These are phyloP conservation scores for Brachyptera risi DNA, from an alignment of 2,888 invertebrate genomes.

Conservation along the genomic window DNA sequence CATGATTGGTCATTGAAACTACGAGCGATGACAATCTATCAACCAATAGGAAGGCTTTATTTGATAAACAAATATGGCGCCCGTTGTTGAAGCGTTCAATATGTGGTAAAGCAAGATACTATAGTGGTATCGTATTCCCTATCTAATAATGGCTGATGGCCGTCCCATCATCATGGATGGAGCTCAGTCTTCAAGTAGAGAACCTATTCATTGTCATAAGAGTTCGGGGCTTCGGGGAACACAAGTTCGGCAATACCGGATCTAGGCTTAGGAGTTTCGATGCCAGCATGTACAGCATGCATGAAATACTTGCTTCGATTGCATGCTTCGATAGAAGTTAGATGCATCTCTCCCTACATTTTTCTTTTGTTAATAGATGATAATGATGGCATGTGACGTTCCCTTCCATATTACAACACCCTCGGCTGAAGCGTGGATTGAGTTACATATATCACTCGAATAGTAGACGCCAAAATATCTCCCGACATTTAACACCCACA, in stretches of 20 bases:
- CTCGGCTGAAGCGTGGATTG: background rate
- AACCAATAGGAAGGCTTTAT: constrained; percentile 5
- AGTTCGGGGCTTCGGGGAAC: too few relatives aligned
- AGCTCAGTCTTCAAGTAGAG: too few relatives aligned
- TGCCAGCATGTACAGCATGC: too few relatives aligned
- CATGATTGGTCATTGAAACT: background rate
- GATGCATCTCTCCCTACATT: too few relatives aligned
- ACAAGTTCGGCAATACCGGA: too few relatives aligned
- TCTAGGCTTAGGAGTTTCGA: too few relatives aligned
- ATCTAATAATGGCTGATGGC: background rate
- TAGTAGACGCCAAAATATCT: background rate
- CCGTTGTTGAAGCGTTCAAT: background rate
- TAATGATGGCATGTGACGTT: constrained; percentile 4
- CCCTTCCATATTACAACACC: too few relatives aligned
- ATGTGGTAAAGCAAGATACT: constrained; percentile 1
- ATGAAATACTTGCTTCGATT: too few relatives aligned
- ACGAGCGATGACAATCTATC: background rate
- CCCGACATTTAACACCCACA: constrained; percentile 5
- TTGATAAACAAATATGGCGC: constrained; percentile 12
- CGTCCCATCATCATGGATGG: too few relatives aligned
- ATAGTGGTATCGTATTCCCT: background rate
- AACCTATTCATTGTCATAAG: too few relatives aligned
- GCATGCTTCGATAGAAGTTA: too few relatives aligned
- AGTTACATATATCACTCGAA: background rate
- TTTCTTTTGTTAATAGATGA: constrained; percentile 12